Percentiles rank a stretch among this genome's conserved stretches.
Evolutionary conservation across 2,113 vertebrate species (phyloP).

Genomic region (Eulemur macaco): DNA sequence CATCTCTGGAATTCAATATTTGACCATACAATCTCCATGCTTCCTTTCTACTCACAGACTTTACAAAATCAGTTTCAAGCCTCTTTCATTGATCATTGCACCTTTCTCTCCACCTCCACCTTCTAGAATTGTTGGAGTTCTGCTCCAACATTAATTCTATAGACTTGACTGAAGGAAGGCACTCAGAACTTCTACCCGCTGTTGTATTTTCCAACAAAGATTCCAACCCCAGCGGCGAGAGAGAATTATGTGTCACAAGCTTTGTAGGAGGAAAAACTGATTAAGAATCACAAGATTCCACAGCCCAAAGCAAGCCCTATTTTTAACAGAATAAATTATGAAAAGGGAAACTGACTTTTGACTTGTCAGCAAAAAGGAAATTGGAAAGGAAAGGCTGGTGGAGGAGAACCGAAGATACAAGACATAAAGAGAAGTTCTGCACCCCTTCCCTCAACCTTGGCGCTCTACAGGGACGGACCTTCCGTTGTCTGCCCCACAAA

Average conservation of each 20-base stretch:
- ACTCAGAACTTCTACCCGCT: background rate
- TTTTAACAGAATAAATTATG: background rate
- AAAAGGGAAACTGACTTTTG: slow-evolving; percentile 7
- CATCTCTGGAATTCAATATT: background rate
- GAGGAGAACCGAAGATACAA: background rate
- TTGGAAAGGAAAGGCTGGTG: background rate
- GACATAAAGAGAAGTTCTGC: background rate
- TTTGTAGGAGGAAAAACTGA: background rate
- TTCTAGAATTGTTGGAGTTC: background rate
- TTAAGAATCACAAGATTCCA: background rate
- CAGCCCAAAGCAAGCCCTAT: background rate
- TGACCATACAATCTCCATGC: background rate
- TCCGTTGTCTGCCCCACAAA: background rate
- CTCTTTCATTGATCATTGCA: background rate
- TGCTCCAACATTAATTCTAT: background rate
- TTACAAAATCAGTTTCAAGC: background rate
- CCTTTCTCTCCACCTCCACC: no score
- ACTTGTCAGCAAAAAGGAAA: background rate
- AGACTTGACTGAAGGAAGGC: background rate
- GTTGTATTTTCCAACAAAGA: background rate
- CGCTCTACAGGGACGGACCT: background rate
- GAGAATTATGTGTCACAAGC: background rate
- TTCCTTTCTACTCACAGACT: background rate
- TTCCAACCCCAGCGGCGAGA: background rate
- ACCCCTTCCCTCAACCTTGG: background rate